Evolutionary conservation across 2,888 invertebrate species (phyloP), one percentile per base, ranked within the genome.

Genomic region (Amaurobius ferox): DNA sequence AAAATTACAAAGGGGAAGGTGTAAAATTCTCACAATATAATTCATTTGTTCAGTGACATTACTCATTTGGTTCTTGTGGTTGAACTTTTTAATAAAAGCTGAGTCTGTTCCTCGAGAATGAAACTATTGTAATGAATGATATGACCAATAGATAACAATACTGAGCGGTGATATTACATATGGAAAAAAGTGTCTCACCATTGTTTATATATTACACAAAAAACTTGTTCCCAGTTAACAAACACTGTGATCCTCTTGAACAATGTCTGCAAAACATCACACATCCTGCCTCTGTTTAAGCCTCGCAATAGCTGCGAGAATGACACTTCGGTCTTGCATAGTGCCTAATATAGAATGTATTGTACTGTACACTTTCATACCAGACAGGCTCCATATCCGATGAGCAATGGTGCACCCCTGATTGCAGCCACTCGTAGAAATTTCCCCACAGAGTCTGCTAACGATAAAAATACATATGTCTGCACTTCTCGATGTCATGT

Each of bases 401-500:
- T 44, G 71, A 16, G 55, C 71, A 66, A 30, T 1, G 66, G 26
- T 0, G 1, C 3, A 55, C 23, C 2, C 55, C 19, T 1, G 55
- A 55, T 55, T n/a, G 32, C 26, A 32, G 35, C 29, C 64, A 28
- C 13, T 61, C 26, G 23, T 61, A 26, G 23, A 61, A 28, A 16
- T 64, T 7, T 29, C 29, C 29, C 64, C 13, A 30, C 16, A 29
- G 64, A 29, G 32, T 76, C 68, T 76, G 76, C 55, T 32, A 83
- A 72, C 77, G 71, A 85, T 85, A 85, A 85, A 85, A 85, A 85
- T 85, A 85, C 83, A 85, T 85, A 77, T 85, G 66, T 71, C 77
- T 85, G 71, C 83, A 85, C 67, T 85, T 72, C 77, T 85, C 62
- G 66, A 81, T 85, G 71, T 72, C 77, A 85, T 85, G 66, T 72